phyloP scores from a whole-genome alignment of 2,888 invertebrate species.

The Volucella inanis region DNA sequence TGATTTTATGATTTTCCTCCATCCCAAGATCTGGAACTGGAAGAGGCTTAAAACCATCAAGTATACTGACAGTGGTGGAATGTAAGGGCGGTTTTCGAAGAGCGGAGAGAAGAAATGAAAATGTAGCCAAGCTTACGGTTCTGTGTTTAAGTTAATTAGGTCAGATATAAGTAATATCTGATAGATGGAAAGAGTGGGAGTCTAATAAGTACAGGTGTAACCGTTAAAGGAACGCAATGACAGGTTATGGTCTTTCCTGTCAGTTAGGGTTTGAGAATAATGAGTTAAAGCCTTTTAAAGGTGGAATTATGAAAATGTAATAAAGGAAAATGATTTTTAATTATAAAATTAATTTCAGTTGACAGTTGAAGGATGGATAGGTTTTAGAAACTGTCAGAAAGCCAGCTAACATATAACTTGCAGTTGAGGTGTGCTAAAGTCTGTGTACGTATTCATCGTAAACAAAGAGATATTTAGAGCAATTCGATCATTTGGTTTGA shows the following conservation, averaged over 20 bases:
- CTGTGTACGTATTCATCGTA: too few relatives aligned
- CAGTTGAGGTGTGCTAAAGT: too few relatives aligned
- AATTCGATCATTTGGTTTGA: too few relatives aligned
- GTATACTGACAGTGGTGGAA: conserved; percentile 1
- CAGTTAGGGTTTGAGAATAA: conserved; percentile 15
- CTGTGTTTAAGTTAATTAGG: conserved; percentile 47
- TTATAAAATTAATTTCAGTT: too few relatives aligned
- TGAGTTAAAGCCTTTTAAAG: not conserved
- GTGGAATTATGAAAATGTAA: not conserved
- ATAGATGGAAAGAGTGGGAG: not conserved
- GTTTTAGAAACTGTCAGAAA: too few relatives aligned
- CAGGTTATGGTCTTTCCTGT: conserved; percentile 5
- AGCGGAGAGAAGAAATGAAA: not conserved
- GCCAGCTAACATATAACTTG: too few relatives aligned
- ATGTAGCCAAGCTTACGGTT: conserved; percentile 17
- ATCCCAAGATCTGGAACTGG: conserved; percentile 1
- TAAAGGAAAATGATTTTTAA: too few relatives aligned
- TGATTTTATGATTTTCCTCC: conserved; percentile 64
- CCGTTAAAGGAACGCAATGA: conserved; percentile 20
- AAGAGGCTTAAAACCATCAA: conserved; percentile 1
- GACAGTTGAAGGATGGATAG: too few relatives aligned
- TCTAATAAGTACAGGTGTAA: not conserved
- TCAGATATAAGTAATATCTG: conserved; percentile 48
- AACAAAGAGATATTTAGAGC: too few relatives aligned
- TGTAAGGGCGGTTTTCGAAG: not conserved